Evolutionary conservation across 2,113 vertebrate genomes (phyloP).

Genomic region (Dicrurus megarhynchus): DNA sequence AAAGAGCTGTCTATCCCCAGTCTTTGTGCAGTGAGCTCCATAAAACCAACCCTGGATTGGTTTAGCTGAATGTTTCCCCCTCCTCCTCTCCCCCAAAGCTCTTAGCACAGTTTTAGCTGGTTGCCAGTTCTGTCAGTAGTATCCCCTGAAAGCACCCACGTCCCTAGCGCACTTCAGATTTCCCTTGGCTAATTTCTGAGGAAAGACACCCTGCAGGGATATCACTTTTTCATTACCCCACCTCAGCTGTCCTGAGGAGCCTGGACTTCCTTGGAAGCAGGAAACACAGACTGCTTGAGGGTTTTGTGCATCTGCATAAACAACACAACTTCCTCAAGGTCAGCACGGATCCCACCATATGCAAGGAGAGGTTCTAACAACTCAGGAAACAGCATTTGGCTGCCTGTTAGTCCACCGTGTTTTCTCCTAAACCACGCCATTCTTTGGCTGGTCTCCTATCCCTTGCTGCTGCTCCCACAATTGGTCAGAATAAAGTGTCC

Average conservation of each 20-base stretch:
- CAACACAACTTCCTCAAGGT: background rate
- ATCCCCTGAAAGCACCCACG: background rate
- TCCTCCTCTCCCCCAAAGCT: background rate
- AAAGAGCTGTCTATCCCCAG: background rate
- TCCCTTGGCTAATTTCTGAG: background rate
- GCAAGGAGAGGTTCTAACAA: background rate
- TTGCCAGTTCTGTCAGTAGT: background rate
- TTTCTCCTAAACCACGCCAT: background rate
- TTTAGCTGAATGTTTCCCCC: background rate
- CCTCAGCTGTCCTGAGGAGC: background rate
- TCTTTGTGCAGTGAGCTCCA: background rate
- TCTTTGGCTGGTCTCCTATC: background rate
- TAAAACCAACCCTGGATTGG: background rate
- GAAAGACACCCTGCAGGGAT: background rate
- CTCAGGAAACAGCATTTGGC: background rate
- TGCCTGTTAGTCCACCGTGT: background rate
- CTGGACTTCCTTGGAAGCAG: background rate
- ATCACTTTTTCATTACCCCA: background rate
- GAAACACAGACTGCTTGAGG: accelerated
- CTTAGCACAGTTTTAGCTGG: background rate
- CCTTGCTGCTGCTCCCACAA: background rate
- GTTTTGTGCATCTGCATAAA: background rate
- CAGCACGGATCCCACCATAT: background rate
- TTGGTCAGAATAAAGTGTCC: background rate
- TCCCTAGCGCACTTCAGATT: background rate